Conservation (phyloP, 2,888 invertebrate genomes). For the Agrilus biguttatus region DNA sequence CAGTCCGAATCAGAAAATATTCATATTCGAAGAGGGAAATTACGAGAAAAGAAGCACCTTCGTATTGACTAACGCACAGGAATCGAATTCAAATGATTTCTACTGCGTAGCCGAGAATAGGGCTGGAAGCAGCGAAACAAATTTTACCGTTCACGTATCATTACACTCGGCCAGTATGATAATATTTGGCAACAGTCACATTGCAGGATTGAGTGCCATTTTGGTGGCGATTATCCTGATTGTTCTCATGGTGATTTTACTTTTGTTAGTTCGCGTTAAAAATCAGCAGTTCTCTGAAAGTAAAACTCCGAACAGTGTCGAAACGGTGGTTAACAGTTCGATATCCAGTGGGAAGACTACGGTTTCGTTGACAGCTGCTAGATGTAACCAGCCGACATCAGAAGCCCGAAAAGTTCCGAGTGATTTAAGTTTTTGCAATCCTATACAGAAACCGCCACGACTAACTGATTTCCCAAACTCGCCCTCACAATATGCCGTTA, state of each 20-base stretch:
- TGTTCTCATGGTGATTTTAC: constrained; percentile 55
- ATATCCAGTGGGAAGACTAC: constrained; percentile 35
- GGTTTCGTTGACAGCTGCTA: constrained; percentile 31
- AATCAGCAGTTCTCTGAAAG: constrained; percentile 60
- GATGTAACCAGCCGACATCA: constrained; percentile 35
- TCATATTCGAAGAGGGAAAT: constrained; percentile 62
- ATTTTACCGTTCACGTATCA: constrained; percentile 74
- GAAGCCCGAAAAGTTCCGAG: constrained; percentile 28
- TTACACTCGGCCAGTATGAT: constrained; percentile 67
- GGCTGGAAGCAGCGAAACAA: constrained; percentile 76
- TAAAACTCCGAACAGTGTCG: constrained; percentile 61
- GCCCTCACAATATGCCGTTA: constrained; percentile 53
- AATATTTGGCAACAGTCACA: constrained; percentile 69
- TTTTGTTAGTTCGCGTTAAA: constrained; percentile 58
- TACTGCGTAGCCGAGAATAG: constrained; percentile 83
- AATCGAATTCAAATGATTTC: constrained; percentile 70
- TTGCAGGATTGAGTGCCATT: constrained; percentile 72
- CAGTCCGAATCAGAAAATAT: constrained; percentile 61
- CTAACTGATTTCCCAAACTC: constrained; percentile 54
- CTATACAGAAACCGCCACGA: constrained; percentile 57
- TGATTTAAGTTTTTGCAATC: constrained; percentile 41
- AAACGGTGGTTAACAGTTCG: constrained; percentile 43
- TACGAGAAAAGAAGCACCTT: constrained; percentile 63
- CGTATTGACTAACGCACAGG: constrained; percentile 68
- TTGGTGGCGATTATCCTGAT: constrained; percentile 63